Evolutionary conservation across 2,888 invertebrate genomes (phyloP), one percentile per base, ranked within the genome.

Genomic region (Parascotia fuliginaria): DNA sequence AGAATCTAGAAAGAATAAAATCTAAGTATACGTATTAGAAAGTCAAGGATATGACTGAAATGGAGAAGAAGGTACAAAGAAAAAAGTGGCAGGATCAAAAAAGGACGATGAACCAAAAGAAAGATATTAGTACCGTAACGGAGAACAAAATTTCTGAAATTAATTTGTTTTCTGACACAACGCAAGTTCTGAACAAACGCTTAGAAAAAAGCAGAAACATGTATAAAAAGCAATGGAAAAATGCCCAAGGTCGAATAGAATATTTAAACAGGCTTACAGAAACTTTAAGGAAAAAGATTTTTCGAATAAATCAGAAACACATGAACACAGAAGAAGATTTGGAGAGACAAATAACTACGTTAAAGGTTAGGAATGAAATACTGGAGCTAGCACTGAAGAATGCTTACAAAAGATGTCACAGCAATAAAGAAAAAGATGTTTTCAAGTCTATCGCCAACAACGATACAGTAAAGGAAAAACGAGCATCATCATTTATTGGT

Each of bases 311-410:
- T 11, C 34, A 43, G 36, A 28, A 36, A 36, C 36, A 36, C 28
- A 36, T 36, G 29, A 43, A 43, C 28, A 43, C 29, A 24, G 36
- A 34, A 27, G 43, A 34, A 43, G 32, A 42, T 22, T 42, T 32
- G 22, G 5, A 32, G 22, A 36, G 16, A 22, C 36, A 44, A 37
- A 44, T 37, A 37, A 37, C 9, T 11, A 37, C 11, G 28, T n/a
- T 37, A 36, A 44, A n/a, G 34, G 37, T 37, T 29, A 36, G 37
- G 19, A 28, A 37, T 19, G 43, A 37, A 43, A 29, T 43, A 36
- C 11, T 43, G 29, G 36, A 43, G 19, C 14, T 36, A 12, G 27
- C 43, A 43, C 27, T 36, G 19, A n/a, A n/a, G n/a, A 36, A 43
- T 36, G 36, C 36, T 29, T 36, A 36, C 9, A 28, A 43, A 15